A percentile compares a stretch with the other conserved stretches of the same genome.
Conservation (phyloP, 2,888 invertebrate species). For the Megastigmus dorsalis region DNA sequence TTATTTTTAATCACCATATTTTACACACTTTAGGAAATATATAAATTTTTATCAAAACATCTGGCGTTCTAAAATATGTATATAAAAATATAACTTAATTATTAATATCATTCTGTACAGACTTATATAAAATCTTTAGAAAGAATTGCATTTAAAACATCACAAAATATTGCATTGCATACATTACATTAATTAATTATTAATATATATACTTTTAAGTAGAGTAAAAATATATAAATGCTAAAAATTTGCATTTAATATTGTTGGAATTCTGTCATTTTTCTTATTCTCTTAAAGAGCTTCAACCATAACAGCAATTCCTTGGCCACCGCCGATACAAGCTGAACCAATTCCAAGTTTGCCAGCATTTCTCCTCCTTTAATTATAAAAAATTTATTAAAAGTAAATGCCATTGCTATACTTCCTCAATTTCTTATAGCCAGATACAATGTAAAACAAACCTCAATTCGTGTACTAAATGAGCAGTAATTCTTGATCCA, state of each 20-base stretch:
- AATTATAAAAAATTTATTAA: constrained; percentile 20
- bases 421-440: constrained; percentile 7
- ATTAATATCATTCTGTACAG: constrained; percentile 6
- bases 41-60: constrained; percentile 5
- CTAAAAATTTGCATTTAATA: not conserved
- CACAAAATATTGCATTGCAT: constrained; percentile 32
- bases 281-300: constrained; percentile 76
- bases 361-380: constrained; percentile 88
- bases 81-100: constrained; percentile 44
- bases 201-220: not conserved
- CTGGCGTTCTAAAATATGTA: constrained; percentile 13
- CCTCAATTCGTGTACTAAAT: constrained; percentile 94
- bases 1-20: constrained; percentile 1
- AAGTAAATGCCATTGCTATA: not conserved
- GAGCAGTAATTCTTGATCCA: constrained; percentile 92
- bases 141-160: constrained; percentile 5
- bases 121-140: constrained; percentile 12
- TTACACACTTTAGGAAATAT: not conserved
- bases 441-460: constrained; percentile 68
- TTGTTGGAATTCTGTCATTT: too few species aligned
- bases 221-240: not conserved
- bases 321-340: constrained; percentile 99
- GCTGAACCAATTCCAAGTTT: constrained; percentile 96
- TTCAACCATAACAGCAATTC: constrained; percentile 95
- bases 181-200: constrained; percentile 38